Percentiles rank a stretch among this genome's conserved stretches.
Evolutionary conservation across 2,113 vertebrate genomes (phyloP).

Genomic region (Dasyurus viverrinus): DNA sequence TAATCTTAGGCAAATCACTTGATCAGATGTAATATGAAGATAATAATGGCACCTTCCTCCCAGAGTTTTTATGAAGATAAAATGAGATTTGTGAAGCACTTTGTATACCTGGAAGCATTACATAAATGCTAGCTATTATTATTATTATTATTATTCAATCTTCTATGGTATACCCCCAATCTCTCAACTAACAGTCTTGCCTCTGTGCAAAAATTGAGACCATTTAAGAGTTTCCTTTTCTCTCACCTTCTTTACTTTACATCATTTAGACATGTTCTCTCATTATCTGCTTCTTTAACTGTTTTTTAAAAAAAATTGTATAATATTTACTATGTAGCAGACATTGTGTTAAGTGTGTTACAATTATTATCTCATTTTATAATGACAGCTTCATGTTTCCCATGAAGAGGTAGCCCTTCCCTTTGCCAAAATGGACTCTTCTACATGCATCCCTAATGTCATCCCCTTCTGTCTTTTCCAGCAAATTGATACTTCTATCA

Average conservation of each 20-base stretch:
- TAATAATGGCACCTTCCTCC: not conserved
- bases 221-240: not conserved
- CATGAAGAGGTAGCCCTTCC: not conserved
- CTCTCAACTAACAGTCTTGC: not conserved
- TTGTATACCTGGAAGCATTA: not conserved
- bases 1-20: not conserved
- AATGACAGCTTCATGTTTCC: not conserved
- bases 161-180: no score
- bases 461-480: not conserved
- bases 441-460: not conserved
- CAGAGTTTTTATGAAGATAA: not conserved
- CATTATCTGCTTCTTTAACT: not conserved
- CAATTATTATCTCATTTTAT: not conserved
- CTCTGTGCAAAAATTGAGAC: not conserved
- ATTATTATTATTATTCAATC: not conserved
- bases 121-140: no score
- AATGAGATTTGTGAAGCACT: not conserved
- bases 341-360: not conserved
- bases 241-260: not conserved
- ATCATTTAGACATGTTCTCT: not conserved
- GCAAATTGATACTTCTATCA: not conserved
- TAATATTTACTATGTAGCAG: not conserved
- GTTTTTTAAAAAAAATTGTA: not conserved
- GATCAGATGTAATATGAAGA: not conserved
- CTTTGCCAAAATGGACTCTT: not conserved